Base-by-base conservation (phyloP, 2,888 invertebrate genomes). In the Lepidocyrtoides sp. region DNA sequence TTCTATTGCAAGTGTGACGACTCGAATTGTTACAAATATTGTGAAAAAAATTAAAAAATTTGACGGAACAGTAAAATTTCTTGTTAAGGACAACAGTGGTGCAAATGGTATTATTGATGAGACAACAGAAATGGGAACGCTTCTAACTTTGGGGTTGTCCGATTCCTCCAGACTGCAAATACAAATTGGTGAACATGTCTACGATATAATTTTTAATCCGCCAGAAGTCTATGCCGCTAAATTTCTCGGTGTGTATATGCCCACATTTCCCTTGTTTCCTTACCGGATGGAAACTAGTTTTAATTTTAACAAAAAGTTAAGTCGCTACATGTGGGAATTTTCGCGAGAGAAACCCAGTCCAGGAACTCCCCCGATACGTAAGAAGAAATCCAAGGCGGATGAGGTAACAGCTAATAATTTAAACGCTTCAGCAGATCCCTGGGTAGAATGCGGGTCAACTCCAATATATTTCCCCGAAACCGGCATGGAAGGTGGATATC, bases 181-280 rank as follows among this genome's bases (percentile, higher is more conserved):
- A 5, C 91, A 92, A 36, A 69, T 92, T n/a, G 92, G 82, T 0
- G 91, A 93, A 0, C 89, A 91, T 8, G 51, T 91, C 1, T 92
- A 84, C 82, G 57, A 90, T 8, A 91, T 93, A 14, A 85, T 88
- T 4, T 66, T 94, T 14, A 94, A 94, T 90, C 94, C 94, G 10
- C 94, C 94, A 4, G 94, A 94, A 89, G 60, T 94, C 8, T 86
- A 79, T 63, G 12, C 57, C 8, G 91, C 93, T 8, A 94, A 94
- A 86, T 93, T 93, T 69, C 60, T 91, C 4, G 77, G 83, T 8
- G 66, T 51, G 0, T 79, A 81, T 29, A 84, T 92, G 44, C 85
- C 85, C 8, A 93, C 89, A n/a, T 92, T 91, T 72, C 93, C 94
- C 0, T 32, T 93, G 10, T 79, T 94, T 36, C 94, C 94, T 3